A percentile compares a stretch with the other conserved stretches of the same genome.
Evolutionary conservation across 2,797 vertebrate genomes (phyloP).

Genomic region (Furcifer pardalis): DNA sequence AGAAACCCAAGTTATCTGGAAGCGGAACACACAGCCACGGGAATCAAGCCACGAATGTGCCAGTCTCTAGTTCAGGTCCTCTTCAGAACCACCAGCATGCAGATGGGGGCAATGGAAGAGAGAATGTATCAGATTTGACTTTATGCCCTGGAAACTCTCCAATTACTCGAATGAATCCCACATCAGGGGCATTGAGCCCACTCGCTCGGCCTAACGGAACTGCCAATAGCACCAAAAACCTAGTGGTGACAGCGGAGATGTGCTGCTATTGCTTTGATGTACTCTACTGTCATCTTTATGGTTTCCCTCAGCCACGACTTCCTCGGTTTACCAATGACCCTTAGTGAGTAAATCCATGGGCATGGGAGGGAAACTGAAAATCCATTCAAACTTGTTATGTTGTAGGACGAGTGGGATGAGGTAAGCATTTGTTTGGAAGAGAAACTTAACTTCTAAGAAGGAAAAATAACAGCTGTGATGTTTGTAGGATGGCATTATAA

Average conservation of each 20-base stretch:
- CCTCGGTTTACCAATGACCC: conserved; percentile 87
- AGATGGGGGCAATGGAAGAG: conserved; percentile 80
- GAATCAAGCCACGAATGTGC: conserved; percentile 78
- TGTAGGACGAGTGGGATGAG: neutral
- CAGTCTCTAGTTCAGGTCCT: conserved; percentile 82
- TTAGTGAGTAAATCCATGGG: conserved; percentile 78
- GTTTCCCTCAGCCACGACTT: conserved; percentile 84
- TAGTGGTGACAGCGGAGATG: conserved; percentile 86
- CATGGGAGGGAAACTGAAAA: conserved; percentile 31
- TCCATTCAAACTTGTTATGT: conserved; percentile 19
- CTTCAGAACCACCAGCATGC: conserved; percentile 85
- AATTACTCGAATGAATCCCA: conserved; percentile 81
- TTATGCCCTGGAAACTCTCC: conserved; percentile 81
- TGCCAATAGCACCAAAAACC: conserved; percentile 82
- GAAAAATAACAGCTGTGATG: fast-evolving
- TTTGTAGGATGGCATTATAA: conserved; percentile 2
- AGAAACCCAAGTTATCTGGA: conserved; percentile 84
- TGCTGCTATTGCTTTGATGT: conserved; percentile 88
- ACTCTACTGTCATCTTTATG: conserved; percentile 86
- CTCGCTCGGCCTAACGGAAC: conserved; percentile 82
- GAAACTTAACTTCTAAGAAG: neutral
- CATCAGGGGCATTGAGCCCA: conserved; percentile 83
- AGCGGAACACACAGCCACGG: conserved; percentile 81
- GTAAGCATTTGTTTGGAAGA: conserved; percentile 9
- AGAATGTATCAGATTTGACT: conserved; percentile 82